Base-by-base conservation (phyloP, 37 sponge, comb jelly and placozoan genomes). In the Aplysina aerophoba region DNA sequence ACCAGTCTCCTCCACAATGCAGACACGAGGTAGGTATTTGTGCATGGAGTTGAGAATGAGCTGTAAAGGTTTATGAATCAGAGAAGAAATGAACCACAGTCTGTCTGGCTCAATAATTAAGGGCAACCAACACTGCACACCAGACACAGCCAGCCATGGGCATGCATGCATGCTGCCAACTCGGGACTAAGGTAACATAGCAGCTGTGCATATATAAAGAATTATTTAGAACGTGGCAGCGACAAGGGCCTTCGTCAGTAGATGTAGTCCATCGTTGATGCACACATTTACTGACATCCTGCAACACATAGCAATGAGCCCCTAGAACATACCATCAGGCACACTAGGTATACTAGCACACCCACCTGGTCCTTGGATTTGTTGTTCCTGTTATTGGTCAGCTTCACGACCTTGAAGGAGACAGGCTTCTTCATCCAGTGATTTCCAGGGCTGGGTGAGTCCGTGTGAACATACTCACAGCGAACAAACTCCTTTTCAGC, bases 31-130 rank as follows among this genome's bases (percentile, higher is more conserved):
- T 16, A 74, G 67, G 58, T 94, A 94, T 83, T 84, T 91, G 33
- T 94, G 95, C 95, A 94, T 91, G 2, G 92, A 91, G 64, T 94
- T 88, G 35, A 94, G 90, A 27, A 91, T 88, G 65, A 94, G 64
- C 94, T 94, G 81, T 20, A 84, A 54, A 20, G 5, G 36, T n/a
- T n/a, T 85, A 6, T 11, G 36, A 64, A 44, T 44, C 16, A 78
- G 38, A 20, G 60, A 5, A 73, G 72, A n/a, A n/a, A n/a, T 44
- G 50, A 44, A 8, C 50, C 50, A 44, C 50, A 44, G n/a, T n/a
- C n/a, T n/a, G n/a, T n/a, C n/a, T n/a, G n/a, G n/a, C n/a, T n/a
- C n/a, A n/a, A n/a, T n/a, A n/a, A n/a, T n/a, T n/a, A n/a, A n/a
- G n/a, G n/a, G n/a, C n/a, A n/a, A n/a, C n/a, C n/a, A n/a, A n/a